A percentile compares a stretch with the other conserved stretches of the same genome.
Conservation (phyloP, 2,888 invertebrate species). For the Napeogenes inachia region DNA sequence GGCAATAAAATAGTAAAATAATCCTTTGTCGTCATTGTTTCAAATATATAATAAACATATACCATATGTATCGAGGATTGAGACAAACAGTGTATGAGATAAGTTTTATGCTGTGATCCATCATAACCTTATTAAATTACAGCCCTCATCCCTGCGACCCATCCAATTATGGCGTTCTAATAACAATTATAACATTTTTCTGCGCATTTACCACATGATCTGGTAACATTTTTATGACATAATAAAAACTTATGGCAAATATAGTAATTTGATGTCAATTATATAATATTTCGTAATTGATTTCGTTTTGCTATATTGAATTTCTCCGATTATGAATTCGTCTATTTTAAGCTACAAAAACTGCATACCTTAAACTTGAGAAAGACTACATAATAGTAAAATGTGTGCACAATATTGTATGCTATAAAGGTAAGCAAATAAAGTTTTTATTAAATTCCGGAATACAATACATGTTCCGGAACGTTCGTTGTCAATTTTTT, state of each 20-base stretch:
- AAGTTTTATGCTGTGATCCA: conserved; percentile 37
- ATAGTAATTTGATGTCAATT: conserved; percentile 3
- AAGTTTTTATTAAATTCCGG: conserved; percentile 7
- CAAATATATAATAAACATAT: not conserved
- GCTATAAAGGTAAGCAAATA: not conserved
- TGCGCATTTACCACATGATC: conserved; percentile 18
- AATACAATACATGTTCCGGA: conserved; percentile 27
- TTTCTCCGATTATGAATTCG: no score
- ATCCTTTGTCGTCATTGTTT: not conserved
- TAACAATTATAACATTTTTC: conserved; percentile 35
- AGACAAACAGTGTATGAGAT: conserved; percentile 16
- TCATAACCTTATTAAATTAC: conserved; percentile 39
- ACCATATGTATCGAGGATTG: not conserved
- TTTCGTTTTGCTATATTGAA: no score
- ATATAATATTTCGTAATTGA: no score
- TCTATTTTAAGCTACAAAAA: no score
- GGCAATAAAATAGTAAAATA: not conserved
- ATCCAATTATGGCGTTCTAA: conserved; percentile 37
- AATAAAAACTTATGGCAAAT: conserved; percentile 19
- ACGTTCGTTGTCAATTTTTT: conserved; percentile 41
- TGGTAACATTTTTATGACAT: conserved; percentile 11
- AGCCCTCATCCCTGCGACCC: conserved; percentile 34
- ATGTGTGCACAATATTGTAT: no score
- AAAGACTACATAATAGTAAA: no score
- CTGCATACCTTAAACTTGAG: no score